These are phyloP conservation scores for Cuculus canorus DNA, from an alignment of 2,797 vertebrate species.

Conservation along the genomic window DNA sequence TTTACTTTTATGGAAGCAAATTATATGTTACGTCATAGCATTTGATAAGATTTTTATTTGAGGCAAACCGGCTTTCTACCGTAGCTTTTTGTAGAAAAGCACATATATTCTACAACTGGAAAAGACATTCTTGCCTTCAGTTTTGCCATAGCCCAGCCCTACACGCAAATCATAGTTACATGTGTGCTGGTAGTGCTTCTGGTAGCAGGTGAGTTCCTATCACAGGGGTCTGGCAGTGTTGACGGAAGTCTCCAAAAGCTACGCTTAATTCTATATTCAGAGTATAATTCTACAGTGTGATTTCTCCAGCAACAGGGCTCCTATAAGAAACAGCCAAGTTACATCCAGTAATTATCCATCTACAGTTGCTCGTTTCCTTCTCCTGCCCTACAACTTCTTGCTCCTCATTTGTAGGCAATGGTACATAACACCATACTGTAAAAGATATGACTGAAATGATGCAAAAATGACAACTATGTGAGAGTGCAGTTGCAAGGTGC, in stretches of 20 bases:
- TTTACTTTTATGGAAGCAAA: background rate
- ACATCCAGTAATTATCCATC: background rate
- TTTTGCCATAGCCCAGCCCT: background rate
- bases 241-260: background rate
- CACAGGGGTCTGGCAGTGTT: background rate
- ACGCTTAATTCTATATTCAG: background rate
- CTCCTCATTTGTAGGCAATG: background rate
- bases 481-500: background rate
- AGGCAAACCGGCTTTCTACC: background rate
- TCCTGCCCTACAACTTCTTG: background rate
- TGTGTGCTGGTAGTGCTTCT: background rate
- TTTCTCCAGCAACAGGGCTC: background rate
- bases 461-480: rapidly evolving
- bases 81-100: background rate
- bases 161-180: background rate
- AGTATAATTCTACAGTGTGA: background rate
- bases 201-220: background rate
- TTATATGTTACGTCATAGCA: background rate
- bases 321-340: background rate
- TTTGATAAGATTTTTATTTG: background rate
- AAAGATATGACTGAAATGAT: background rate
- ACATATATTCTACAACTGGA: background rate
- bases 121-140: background rate
- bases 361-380: background rate
- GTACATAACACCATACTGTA: rapidly evolving